Percentiles rank a stretch among this genome's conserved stretches.
Evolutionary conservation across 2,113 vertebrate genomes (phyloP).

Genomic region (Mobula hypostoma): DNA sequence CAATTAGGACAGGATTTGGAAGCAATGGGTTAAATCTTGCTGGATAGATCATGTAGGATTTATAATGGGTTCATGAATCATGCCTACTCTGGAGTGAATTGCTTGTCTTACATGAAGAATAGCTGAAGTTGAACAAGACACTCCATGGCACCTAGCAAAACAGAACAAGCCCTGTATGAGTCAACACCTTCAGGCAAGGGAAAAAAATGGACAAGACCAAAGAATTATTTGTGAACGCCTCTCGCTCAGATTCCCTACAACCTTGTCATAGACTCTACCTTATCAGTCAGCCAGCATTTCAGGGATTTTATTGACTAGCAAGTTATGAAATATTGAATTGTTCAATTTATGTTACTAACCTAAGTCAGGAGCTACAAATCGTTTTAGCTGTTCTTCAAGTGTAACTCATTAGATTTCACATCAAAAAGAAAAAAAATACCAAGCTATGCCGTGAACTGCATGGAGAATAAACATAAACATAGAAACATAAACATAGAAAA

Average conservation of each 20-base stretch:
- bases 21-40: background rate
- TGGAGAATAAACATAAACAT: too few species aligned
- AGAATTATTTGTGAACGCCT: background rate
- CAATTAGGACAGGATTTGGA: too few species aligned
- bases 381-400: background rate
- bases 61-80: background rate
- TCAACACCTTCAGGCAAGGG: background rate
- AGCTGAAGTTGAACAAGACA: background rate
- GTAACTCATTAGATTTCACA: background rate
- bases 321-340: conserved; percentile 20
- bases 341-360: background rate
- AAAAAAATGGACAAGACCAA: background rate
- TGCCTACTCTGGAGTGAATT: background rate
- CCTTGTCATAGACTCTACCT: background rate
- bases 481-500: too few species aligned
- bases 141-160: background rate
- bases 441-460: background rate
- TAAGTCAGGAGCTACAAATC: background rate
- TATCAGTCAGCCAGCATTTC: background rate
- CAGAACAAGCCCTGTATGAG: background rate
- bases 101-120: background rate
- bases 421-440: background rate
- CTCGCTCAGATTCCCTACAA: background rate
- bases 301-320: conserved; percentile 1
- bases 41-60: background rate